These are phyloP conservation scores for Taxidea taxus DNA, from an alignment of 2,113 vertebrate species.

Conservation along the genomic window DNA sequence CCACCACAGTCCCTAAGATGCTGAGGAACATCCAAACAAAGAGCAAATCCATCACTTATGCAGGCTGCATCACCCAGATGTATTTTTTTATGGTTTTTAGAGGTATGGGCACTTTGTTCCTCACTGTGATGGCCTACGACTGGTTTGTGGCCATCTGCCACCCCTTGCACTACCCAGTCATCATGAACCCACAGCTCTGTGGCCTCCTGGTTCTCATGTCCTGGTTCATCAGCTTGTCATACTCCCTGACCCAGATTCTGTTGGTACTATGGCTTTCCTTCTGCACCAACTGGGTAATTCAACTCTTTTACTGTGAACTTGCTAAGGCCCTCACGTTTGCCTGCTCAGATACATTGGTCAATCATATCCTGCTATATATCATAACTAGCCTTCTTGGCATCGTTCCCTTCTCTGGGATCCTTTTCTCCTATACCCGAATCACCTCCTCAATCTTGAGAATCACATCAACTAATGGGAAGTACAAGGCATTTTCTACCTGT, in stretches of 20 bases:
- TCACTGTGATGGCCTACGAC: conserved; percentile 65
- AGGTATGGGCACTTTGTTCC: conserved; percentile 37
- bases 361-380: neutral
- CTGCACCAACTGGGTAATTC: neutral
- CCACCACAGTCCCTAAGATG: conserved; percentile 37
- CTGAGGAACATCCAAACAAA: conserved; percentile 38
- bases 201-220: conserved; percentile 36
- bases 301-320: conserved; percentile 62
- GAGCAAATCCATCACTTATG: conserved; percentile 19
- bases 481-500: conserved; percentile 66
- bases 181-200: conserved; percentile 32
- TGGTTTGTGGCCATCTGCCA: conserved; percentile 65
- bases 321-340: neutral
- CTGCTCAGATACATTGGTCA: conserved; percentile 48
- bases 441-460: conserved; percentile 52
- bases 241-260: conserved; percentile 47
- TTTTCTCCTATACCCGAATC: conserved; percentile 46
- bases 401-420: conserved; percentile 50
- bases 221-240: conserved; percentile 27
- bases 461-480: conserved; percentile 49
- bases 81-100: conserved; percentile 57
- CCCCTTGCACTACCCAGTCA: conserved; percentile 27
- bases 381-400: conserved; percentile 16
- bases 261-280: conserved; percentile 35
- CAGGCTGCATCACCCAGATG: conserved; percentile 50